Base-by-base conservation (phyloP, 2,797 vertebrate species). In the Hapalemur alaotrensis region DNA sequence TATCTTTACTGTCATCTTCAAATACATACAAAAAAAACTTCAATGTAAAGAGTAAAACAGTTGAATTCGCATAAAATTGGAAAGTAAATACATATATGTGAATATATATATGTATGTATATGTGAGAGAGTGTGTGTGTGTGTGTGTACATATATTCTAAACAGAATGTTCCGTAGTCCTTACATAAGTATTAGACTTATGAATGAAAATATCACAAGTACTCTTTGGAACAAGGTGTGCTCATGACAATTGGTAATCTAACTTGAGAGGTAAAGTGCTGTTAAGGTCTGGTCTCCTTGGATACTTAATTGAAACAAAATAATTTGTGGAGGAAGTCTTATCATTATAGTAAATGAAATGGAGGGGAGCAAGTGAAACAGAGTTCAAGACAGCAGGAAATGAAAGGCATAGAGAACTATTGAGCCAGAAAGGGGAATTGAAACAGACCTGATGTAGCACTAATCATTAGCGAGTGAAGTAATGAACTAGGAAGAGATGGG, bases 391-490 rank as follows among this genome's bases (percentile, higher is more conserved):
- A 95, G 97, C 93, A 92, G 95, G 90, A 96, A 96, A 96, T 96
- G 79, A 97, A 97, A 97, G 84, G 52, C 96, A 84, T n/a, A 87
- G 79, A 92, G 88, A 95, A 91, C 76, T 85, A 82, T 2, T 48
- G 67, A 96, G 92, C 87, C 95, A 96, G 95, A 97, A 96, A 96
- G 52, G 78, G 28, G 92, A 94, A 96, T 0, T 86, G 93, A 95
- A 97, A 96, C 84, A 96, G 95, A 96, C 93, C 95, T 96, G 97
- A 87, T 96, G 81, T 38, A 88, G 96, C 96, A 96, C 97, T 96
- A 75, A 96, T 95, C 96, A 95, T 97, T 94, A 97, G 95, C 79
- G 82, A 96, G 95, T 84, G 89, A 96, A 97, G 96, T 96, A 98
- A 97, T 95, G 97, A 98, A 93, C 97, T 90, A 93, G 86, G 54